Conservation (phyloP, 2,888 invertebrate species). For the Conomelus anceps region DNA sequence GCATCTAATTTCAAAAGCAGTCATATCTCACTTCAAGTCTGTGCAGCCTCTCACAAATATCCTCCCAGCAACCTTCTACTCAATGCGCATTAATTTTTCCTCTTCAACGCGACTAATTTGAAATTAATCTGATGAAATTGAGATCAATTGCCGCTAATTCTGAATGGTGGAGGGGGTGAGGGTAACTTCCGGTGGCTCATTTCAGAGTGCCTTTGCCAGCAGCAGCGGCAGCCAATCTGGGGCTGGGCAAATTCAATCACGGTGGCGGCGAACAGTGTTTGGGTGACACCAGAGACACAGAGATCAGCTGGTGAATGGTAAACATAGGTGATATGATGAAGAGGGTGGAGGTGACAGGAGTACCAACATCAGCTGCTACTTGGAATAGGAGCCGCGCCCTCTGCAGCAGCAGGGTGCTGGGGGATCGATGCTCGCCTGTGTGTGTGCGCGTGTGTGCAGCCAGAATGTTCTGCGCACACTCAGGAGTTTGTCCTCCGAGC, state of each 20-base stretch:
- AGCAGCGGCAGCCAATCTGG: neutral
- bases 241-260: neutral
- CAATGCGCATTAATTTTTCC: neutral
- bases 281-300: neutral
- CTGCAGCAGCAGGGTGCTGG: neutral
- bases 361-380: neutral
- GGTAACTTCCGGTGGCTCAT: neutral
- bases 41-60: neutral
- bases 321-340: neutral
- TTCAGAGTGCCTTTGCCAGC: too few relatives aligned
- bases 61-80: neutral
- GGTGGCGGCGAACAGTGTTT: neutral
- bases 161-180: neutral
- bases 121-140: neutral
- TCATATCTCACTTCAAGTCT: neutral
- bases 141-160: neutral
- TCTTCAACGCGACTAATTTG: neutral
- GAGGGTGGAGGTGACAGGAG: neutral
- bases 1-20: neutral
- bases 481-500: neutral
- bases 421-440: neutral
- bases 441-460: neutral
- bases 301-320: neutral
- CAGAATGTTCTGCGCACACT: neutral
- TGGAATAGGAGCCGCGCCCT: neutral